phyloP scores from a whole-genome alignment of 2,113 vertebrate genomes.

The Heterocephalus glaber region DNA sequence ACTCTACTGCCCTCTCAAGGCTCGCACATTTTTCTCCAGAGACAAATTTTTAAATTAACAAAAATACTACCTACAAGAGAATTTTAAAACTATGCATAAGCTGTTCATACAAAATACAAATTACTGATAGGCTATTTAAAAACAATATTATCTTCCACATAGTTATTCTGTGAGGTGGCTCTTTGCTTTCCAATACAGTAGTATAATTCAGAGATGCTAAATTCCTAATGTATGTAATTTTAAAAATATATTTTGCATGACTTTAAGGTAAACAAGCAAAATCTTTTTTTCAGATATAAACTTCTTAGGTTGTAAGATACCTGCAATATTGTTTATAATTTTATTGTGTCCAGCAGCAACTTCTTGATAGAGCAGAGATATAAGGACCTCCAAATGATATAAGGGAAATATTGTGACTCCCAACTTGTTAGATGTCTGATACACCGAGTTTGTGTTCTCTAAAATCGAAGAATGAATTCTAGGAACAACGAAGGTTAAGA shows the following conservation, averaged over 20 bases:
- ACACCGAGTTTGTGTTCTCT: too few species aligned
- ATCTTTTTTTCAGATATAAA: neutral
- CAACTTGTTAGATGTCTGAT: too few species aligned
- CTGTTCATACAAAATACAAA: neutral
- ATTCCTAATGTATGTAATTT: neutral
- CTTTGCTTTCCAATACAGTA: neutral
- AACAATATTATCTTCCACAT: neutral
- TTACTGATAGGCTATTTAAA: neutral
- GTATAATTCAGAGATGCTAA: neutral
- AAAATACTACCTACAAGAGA: neutral
- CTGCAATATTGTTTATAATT: neutral
- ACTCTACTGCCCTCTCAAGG: conserved; percentile 67
- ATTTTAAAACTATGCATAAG: neutral
- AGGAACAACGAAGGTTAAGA: too few species aligned
- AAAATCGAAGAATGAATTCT: too few species aligned
- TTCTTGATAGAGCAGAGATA: neutral
- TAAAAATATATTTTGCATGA: neutral
- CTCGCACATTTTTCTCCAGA: conserved; percentile 9
- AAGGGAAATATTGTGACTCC: too few species aligned
- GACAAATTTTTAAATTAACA: conserved; percentile 12
- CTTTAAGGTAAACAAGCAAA: conserved; percentile 35
- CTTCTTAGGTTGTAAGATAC: neutral
- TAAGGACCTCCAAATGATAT: too few species aligned
- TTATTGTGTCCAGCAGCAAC: neutral
- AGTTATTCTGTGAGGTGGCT: neutral